Base-by-base conservation (phyloP, 2,113 vertebrate genomes). In the Chloroceryle aenea region DNA sequence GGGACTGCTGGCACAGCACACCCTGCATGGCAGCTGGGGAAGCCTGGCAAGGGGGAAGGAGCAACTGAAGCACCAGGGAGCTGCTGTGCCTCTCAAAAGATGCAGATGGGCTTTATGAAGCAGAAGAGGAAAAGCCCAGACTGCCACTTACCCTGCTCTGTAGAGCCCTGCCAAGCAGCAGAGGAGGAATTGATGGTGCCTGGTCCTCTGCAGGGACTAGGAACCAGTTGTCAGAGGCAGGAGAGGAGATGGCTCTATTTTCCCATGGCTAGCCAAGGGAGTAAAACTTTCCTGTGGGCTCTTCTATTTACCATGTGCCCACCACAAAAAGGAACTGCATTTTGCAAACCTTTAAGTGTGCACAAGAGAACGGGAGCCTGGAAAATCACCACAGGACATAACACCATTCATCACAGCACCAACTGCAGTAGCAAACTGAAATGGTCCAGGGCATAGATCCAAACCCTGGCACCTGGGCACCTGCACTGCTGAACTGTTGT, bases 351-450 rank as follows among this genome's bases (percentile, higher is more conserved):
- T 56, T 40, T 25, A 25, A 5, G 6, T 29, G 23, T 21, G 29
- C 25, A 30, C 12, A 50, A 56, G 29, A 89, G 56, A 78, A 34
- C 32, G 47, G 0, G 0, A 73, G 14, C 23, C 53, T 45, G 50
- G 68, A 96, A 80, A 92, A 86, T 58, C 63, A 43, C 53, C 1
- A 7, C 36, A 48, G 68, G 43, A 83, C 53, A 30, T 40, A 55
- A 73, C 38, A 4, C 43, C 58, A 3, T 48, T 19, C 0, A 0
- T 59, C 63, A 59, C 10, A 22, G 30, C 3, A 6, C 12, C 47
- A 77, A 50, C 43, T 27, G 36, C 42, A 66, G 34, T 1, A 72
- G 34, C 38, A 75, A 80, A 59, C 10, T 30, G 50, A 58, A 85
- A 45, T 7, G n/a, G 63, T 30, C 43, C 75, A 85, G 40, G 66